These are phyloP conservation scores for Antennarius maculatus DNA, from an alignment of 2,797 vertebrate species.

Conservation along the genomic window DNA sequence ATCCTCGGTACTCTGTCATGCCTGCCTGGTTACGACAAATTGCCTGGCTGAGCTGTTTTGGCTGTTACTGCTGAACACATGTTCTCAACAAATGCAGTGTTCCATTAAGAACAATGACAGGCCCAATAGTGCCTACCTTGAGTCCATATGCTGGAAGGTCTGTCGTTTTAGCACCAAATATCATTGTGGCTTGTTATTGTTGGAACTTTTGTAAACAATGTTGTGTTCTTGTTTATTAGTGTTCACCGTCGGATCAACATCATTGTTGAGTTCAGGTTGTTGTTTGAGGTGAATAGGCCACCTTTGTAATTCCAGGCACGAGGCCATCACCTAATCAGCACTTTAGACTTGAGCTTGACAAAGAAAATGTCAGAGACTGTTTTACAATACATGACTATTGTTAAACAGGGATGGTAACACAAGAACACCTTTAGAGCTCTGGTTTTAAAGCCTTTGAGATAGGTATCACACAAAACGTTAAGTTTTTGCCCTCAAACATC, in stretches of 20 bases:
- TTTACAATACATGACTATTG: constrained; percentile 34
- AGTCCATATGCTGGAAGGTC: constrained; percentile 48
- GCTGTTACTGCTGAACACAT: constrained; percentile 41
- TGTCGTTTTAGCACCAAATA: constrained; percentile 45
- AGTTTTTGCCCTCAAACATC: constrained; percentile 32
- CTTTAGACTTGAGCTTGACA: constrained; percentile 41
- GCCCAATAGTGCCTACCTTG: constrained; percentile 51
- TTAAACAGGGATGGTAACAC: constrained; percentile 38
- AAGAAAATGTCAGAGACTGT: constrained; percentile 28
- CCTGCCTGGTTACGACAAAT: constrained; percentile 40
- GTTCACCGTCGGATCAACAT: constrained; percentile 21
- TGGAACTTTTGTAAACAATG: constrained; percentile 24
- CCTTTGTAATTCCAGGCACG: constrained; percentile 36
- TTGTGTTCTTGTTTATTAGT: constrained; percentile 39
- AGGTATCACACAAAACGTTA: constrained; percentile 43
- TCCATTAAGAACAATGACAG: constrained; percentile 54
- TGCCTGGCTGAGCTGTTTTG: constrained; percentile 36
- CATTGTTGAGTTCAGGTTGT: constrained; percentile 8
- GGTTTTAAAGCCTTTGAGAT: constrained; percentile 49
- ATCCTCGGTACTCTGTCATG: constrained; percentile 26
- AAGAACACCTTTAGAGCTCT: constrained; percentile 26
- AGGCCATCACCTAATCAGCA: constrained; percentile 32
- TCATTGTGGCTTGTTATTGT: constrained; percentile 33
- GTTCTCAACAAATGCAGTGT: constrained; percentile 45
- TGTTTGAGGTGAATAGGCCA: constrained; percentile 18